phyloP scores from a whole-genome alignment of 2,797 vertebrate species.

The Merluccius polli region DNA sequence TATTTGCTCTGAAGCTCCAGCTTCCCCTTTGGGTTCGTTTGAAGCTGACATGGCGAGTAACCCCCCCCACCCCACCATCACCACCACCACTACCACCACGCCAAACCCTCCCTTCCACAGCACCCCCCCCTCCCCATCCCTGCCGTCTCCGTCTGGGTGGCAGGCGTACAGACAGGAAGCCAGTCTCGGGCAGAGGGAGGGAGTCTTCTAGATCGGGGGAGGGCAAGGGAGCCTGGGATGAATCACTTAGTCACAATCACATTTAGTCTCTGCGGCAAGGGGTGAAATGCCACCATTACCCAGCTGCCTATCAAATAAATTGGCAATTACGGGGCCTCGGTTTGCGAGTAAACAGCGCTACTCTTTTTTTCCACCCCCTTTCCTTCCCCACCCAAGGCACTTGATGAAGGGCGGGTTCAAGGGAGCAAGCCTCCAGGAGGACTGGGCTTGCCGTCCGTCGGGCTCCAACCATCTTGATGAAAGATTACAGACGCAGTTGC shows the following conservation, averaged over 20 bases:
- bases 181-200: slow-evolving; percentile 81
- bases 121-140: slow-evolving; percentile 43
- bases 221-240: slow-evolving; percentile 85
- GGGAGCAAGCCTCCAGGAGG: slow-evolving; percentile 73
- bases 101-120: slow-evolving; percentile 68
- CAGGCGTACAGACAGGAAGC: slow-evolving; percentile 75
- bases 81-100: slow-evolving; percentile 54
- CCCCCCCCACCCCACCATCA: slow-evolving; percentile 62
- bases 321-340: slow-evolving; percentile 97
- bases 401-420: slow-evolving; percentile 81
- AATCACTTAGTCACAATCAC: slow-evolving; percentile 73
- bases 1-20: slow-evolving; percentile 83
- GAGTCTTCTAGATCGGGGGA: slow-evolving; percentile 86
- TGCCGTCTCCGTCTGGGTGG: slow-evolving; percentile 60
- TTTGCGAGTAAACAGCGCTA: slow-evolving; percentile 97
- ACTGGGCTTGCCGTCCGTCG: slow-evolving; percentile 76
- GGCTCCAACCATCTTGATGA: slow-evolving; percentile 55
- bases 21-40: slow-evolving; percentile 84
- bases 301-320: slow-evolving; percentile 99
- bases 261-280: slow-evolving; percentile 92
- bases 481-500: slow-evolving; percentile 71
- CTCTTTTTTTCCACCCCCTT: slow-evolving; percentile 61
- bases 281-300: slow-evolving; percentile 99
- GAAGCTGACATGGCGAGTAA: slow-evolving; percentile 75
- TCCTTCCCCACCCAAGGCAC: slow-evolving; percentile 62